phyloP scores from a whole-genome alignment of 2,888 invertebrate genomes.

The Leptopterna dolabrata region DNA sequence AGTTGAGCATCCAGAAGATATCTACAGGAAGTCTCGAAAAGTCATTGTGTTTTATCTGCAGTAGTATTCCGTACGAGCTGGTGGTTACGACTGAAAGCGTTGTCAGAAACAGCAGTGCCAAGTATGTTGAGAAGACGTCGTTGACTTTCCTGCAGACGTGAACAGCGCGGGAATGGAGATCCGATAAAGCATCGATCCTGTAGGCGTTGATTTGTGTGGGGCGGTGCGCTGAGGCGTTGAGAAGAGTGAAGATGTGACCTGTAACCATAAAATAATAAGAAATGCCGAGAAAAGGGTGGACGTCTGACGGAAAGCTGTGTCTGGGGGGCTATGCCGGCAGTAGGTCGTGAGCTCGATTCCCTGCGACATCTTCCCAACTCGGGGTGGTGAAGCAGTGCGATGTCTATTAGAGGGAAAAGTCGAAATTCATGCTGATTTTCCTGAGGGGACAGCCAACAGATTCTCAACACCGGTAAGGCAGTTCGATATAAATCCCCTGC shows the following conservation, averaged over 20 bases:
- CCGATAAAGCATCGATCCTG: background rate
- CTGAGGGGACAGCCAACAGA: too few relatives aligned
- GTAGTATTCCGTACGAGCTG: background rate
- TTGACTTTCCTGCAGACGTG: conserved; percentile 8
- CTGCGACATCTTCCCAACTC: too few relatives aligned
- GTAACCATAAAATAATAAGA: background rate
- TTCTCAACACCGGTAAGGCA: too few relatives aligned
- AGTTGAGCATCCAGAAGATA: background rate
- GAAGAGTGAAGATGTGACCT: conserved; percentile 1
- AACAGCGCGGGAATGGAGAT: background rate
- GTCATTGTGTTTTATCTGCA: background rate
- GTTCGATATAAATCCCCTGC: too few relatives aligned
- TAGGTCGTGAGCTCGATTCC: too few relatives aligned
- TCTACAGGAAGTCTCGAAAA: background rate
- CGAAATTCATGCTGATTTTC: too few relatives aligned
- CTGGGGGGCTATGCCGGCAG: too few relatives aligned
- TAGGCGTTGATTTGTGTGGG: background rate
- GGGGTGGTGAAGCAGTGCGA: too few relatives aligned
- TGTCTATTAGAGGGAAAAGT: too few relatives aligned
- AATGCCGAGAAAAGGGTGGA: background rate
- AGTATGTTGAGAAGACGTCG: background rate
- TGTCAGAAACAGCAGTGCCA: background rate
- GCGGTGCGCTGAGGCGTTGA: conserved; percentile 1
- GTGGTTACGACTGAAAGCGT: background rate
- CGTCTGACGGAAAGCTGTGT: too few relatives aligned